Conservation (phyloP, 2,888 invertebrate species). For the Sesamia inferens region DNA sequence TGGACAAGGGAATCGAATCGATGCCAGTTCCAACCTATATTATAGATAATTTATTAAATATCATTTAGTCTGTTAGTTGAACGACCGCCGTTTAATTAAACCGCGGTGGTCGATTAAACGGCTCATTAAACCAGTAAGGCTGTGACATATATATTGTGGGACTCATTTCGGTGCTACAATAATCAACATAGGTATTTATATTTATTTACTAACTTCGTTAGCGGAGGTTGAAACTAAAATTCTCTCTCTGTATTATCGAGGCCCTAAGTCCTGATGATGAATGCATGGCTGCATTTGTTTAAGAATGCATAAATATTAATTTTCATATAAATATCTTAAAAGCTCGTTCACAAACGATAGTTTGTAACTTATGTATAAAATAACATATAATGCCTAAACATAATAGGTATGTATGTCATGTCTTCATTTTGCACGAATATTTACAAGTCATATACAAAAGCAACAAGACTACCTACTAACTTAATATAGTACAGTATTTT, state of each 20-base stretch:
- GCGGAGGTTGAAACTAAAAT: slow-evolving; percentile 40
- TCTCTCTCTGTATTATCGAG: slow-evolving; percentile 70
- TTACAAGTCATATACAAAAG: slow-evolving; percentile 9
- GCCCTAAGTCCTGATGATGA: slow-evolving; percentile 72
- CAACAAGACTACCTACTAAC: slow-evolving; percentile 16
- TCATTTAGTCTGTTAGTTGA: too few species aligned
- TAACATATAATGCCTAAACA: slow-evolving; percentile 33
- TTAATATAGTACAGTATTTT: slow-evolving; percentile 39
- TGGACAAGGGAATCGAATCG: too few species aligned
- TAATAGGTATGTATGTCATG: slow-evolving; percentile 34
- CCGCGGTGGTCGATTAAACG: too few species aligned
- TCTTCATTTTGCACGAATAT: slow-evolving; percentile 54
- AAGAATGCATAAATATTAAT: slow-evolving; percentile 83
- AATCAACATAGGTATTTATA: neutral
- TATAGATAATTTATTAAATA: too few species aligned
- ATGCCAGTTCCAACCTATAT: too few species aligned
- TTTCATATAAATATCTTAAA: slow-evolving; percentile 67
- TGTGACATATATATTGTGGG: slow-evolving; percentile 4
- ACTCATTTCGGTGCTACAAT: neutral
- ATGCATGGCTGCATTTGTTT: slow-evolving; percentile 85
- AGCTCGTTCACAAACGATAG: slow-evolving; percentile 71
- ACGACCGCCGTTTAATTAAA: too few species aligned
- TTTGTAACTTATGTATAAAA: slow-evolving; percentile 65
- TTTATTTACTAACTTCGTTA: neutral
- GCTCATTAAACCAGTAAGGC: too few species aligned